Base-by-base conservation (phyloP, 1,140 invertebrate species). In the Lucilia sericata region DNA sequence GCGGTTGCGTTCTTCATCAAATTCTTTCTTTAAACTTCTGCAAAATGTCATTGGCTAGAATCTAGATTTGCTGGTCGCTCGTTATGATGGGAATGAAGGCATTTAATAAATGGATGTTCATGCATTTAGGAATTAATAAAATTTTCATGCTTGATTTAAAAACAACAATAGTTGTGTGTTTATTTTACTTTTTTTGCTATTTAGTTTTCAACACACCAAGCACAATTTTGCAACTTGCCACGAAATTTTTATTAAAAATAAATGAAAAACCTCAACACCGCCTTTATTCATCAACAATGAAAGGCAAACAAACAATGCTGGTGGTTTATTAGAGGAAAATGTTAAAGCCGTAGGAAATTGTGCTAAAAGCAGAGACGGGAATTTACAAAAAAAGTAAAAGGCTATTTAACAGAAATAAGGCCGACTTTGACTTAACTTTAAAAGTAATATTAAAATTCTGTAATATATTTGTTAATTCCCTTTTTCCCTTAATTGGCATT, bases 221-320 rank as follows among this genome's bases (percentile, higher is more conserved):
- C 9, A 25, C n/a, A 9, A 70, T 70, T 70, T 21, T 70, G n/a
- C 21, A 70, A 70, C n/a, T 70, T 70, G 65, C 65, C 65, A 70
- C 65, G n/a, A 19, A 55, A 55, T 55, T 70, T 25, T 70, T 21
- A 70, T 8, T 19, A 70, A 25, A 21, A 70, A 70, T 10, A 70
- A 25, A 70, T 70, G n/a, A 70, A 60, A 60, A 70, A 70, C 65
- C 65, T 21, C 65, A 70, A n/a, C 65, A 21, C 65, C 65, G 65
- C 65, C 65, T 70, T 12, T 70, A 25, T 70, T 70, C 65, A 21
- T 70, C 65, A 70, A 25, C 65, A 70, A n/a, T 65, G 13, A 49
- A 14, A 9, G 49, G 12, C 5, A 12, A n/a, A 21, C 21, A 70
- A 60, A 25, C 65, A 70, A 19, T 25, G 7, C 12, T 70, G 17